Evolutionary conservation across 2,888 invertebrate genomes (phyloP).

Genomic region (Perdita meconis): DNA sequence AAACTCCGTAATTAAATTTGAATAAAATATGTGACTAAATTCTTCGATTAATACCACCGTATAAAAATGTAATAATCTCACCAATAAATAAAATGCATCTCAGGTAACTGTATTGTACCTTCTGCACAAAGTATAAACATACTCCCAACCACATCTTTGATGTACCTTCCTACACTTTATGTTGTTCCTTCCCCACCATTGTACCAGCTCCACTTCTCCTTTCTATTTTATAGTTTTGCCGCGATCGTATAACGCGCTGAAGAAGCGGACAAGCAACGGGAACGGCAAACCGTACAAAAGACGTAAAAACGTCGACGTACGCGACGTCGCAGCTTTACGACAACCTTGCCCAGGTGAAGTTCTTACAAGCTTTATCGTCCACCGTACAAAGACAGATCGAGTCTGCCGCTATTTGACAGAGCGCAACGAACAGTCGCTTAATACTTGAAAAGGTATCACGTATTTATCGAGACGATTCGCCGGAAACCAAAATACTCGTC

Average conservation of each 20-base stretch:
- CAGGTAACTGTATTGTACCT: no score
- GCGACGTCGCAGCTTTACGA: constrained; percentile 53
- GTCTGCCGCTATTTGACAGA: neutral
- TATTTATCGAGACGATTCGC: neutral
- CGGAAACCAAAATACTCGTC: neutral
- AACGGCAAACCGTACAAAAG: constrained; percentile 45
- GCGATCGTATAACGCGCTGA: constrained; percentile 26
- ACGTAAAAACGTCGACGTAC: constrained; percentile 49
- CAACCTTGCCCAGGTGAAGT: constrained; percentile 29
- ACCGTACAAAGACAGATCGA: constrained; percentile 38
- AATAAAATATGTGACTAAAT: no score
- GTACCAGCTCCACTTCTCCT: neutral
- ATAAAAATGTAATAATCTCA: no score
- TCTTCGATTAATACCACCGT: no score
- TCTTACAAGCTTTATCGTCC: constrained; percentile 26
- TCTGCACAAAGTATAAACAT: no score
- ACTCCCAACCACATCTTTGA: constrained; percentile 2
- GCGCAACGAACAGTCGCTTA: neutral
- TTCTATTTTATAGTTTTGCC: constrained; percentile 32
- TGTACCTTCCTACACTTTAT: constrained; percentile 18
- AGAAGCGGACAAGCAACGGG: constrained; percentile 24
- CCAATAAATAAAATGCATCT: no score
- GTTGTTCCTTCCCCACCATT: neutral
- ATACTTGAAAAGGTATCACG: neutral
- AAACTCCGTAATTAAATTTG: no score